phyloP scores from a whole-genome alignment of 2,888 invertebrate species.

The Cacoxenus indagator region DNA sequence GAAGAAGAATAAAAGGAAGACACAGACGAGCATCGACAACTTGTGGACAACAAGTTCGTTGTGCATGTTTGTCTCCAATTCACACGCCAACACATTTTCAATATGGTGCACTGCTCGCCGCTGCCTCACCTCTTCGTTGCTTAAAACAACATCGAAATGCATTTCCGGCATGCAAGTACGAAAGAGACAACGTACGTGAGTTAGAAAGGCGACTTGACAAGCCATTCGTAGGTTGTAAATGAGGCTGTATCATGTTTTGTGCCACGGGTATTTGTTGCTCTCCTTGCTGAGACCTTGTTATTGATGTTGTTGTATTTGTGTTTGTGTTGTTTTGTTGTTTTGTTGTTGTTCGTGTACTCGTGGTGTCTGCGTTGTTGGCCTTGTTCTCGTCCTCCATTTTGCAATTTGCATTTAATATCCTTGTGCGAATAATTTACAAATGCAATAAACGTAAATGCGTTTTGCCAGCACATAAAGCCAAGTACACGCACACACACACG shows the following conservation, averaged over 20 bases:
- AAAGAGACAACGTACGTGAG: background rate
- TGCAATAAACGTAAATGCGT: constrained; percentile 71
- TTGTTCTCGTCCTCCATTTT: constrained; percentile 48
- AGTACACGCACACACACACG: background rate
- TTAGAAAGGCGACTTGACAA: background rate
- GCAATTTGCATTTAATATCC: constrained; percentile 71
- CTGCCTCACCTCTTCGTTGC: background rate
- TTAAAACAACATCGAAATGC: background rate
- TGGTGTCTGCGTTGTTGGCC: constrained; percentile 5
- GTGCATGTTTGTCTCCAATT: constrained; percentile 39
- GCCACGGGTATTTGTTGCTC: constrained; percentile 56
- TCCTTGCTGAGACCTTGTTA: too few species aligned
- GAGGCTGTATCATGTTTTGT: too few species aligned
- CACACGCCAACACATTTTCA: constrained; percentile 31
- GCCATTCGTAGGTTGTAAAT: constrained; percentile 9
- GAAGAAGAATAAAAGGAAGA: background rate
- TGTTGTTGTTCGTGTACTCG: constrained; percentile 3
- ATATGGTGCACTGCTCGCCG: constrained; percentile 1
- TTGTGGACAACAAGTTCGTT: background rate
- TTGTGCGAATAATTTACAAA: constrained; percentile 72
- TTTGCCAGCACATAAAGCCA: constrained; percentile 41
- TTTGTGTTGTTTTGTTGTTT: constrained; percentile 9
- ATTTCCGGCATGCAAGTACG: background rate
- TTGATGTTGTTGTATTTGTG: constrained; percentile 12
- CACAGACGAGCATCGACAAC: background rate